Evolutionary conservation across 2,797 vertebrate genomes (phyloP), one percentile per base, ranked within the genome.

Genomic region (Emydoidea blandingii): DNA sequence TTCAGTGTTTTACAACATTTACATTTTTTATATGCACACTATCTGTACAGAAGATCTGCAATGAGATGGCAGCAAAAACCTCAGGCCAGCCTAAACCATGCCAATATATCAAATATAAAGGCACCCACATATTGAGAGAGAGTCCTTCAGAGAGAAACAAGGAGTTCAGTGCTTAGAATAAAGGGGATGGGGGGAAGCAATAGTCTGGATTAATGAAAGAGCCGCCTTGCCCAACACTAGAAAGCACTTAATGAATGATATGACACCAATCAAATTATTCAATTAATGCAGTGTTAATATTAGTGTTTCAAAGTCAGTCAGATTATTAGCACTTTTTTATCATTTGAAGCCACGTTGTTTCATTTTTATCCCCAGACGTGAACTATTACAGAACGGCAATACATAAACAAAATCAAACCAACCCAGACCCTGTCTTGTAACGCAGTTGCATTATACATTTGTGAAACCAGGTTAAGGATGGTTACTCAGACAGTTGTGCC

Each of bases 401-500:
- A 93, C 95, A 91, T 81, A 88, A 94, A 47, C 41, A 57, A 94
- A 37, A 85, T 88, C 72, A 54, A 88, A 84, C 53, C 81, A 88
- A 89, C 10, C 78, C 88, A 89, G 88, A 27, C 62, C 47, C 89
- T 78, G 85, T 41, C 68, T 81, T 85, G 57, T 89, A 88, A 44
- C 3, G 88, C 0, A 86, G 72, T 50, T 86, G 90, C 0, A 0
- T 5, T 80, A 83, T 41, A 86, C 7, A 83, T 57, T 79, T 96
- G 34, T 1, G 5, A 98, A 98, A 98, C 92, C 97, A 97, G 98
- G 98, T 97, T 98, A 98, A 96, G 97, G 96, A 97, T 88, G 90
- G 95, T 94, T 97, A 95, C 96, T 96, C 95, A 96, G 98, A 96
- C 98, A 98, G 97, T 98, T 97, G 97, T 98, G 97, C 83, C 96